Percentiles rank a stretch among this genome's conserved stretches.
Conservation (phyloP, 2,888 invertebrate genomes). For the Cacoxenus indagator region DNA sequence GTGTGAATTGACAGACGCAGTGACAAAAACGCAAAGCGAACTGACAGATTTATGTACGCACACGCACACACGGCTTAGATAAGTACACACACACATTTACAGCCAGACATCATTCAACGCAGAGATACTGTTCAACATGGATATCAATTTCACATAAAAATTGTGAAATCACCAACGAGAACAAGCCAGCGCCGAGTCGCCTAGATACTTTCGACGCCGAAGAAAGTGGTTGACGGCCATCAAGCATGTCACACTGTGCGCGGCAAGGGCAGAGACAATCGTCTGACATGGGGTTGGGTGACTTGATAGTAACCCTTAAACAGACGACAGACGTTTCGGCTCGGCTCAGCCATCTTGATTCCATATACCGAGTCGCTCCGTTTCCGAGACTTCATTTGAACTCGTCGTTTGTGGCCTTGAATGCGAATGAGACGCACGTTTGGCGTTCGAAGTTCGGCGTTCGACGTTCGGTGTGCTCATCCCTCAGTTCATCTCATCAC, state of each 20-base stretch:
- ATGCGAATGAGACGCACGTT: constrained; percentile 58
- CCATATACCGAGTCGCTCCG: background rate
- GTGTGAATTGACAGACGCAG: constrained; percentile 69
- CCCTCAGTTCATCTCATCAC: background rate
- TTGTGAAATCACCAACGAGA: constrained; percentile 42
- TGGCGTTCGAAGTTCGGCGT: background rate
- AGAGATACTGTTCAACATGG: constrained; percentile 41
- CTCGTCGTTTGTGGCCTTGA: constrained; percentile 25
- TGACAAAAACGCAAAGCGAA: constrained; percentile 64
- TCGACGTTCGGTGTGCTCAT: background rate
- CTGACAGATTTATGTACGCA: constrained; percentile 69
- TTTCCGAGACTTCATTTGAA: background rate
- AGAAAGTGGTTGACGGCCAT: constrained; percentile 52
- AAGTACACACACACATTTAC: constrained; percentile 38
- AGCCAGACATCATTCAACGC: background rate
- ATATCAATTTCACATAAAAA: constrained; percentile 69
- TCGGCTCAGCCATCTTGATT: constrained; percentile 61
- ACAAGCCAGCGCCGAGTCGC: background rate
- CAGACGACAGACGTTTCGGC: constrained; percentile 38
- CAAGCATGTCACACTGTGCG: too few species aligned
- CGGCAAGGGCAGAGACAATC: too few species aligned
- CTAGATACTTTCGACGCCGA: constrained; percentile 26
- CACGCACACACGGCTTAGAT: constrained; percentile 35
- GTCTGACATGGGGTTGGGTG: constrained; percentile 1
- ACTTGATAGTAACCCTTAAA: constrained; percentile 59